Evolutionary conservation across 1,140 invertebrate genomes (phyloP), one percentile per base, ranked within the genome.

Genomic region (Solenopsis fugax): DNA sequence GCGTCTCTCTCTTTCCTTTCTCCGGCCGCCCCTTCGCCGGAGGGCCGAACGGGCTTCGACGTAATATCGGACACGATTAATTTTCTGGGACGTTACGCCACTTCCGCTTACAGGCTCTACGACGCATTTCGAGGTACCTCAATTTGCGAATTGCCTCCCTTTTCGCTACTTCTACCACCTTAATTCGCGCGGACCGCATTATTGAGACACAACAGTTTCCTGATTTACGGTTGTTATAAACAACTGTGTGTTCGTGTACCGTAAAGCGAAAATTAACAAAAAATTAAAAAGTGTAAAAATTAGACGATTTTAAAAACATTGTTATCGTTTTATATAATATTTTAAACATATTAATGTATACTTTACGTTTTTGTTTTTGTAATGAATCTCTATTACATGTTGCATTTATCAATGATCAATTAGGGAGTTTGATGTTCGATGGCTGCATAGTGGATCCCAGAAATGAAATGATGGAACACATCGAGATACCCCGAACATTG

Each of bases 61-160:
- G 65, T 80, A 90, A 93, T 93, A 95, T 94, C 92, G 93, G 92
- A 93, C 91, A 89, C 94, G 93, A 94, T 95, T 95, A 93, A 95
- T 95, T 95, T 95, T 95, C 94, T 93, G 94, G 92, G 93, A 94
- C 93, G 94, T 95, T 95, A 93, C 93, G 93, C 91, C 90, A 90
- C 87, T 84, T 87, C 86, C 86, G 67, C 50, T 80, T 71, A 48
- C 71, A 37, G 67, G 29, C 37, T 58, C 87, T 88, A 87, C 56
- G 87, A 87, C 71, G 89, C 81, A 85, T 88, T 85, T 72, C 56
- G 77, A 48, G n/a, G 37, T 77, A 77, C 56, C 80, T 64, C 85
- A 84, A 89, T 89, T 85, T 52, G 37, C 41, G 54, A 84, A 84
- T 75, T 60, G 54, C 54, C 50, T 37, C 54, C 10, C 54, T 37